Percentiles rank a stretch among this genome's conserved stretches.
These are phyloP conservation scores for Drosophila recens DNA, from an alignment of 2,888 invertebrate genomes.

Conservation along the genomic window DNA sequence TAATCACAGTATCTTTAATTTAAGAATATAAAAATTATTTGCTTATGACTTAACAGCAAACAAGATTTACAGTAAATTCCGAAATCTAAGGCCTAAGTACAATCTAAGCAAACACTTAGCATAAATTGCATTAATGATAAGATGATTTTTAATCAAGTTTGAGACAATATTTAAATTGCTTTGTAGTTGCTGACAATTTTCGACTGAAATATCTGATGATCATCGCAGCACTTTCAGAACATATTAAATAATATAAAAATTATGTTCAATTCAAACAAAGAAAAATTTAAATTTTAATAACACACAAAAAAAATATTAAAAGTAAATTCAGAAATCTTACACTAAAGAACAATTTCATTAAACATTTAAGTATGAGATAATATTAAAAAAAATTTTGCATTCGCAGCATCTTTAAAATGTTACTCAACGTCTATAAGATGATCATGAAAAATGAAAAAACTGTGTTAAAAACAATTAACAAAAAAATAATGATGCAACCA, in stretches of 20 bases:
- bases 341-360: neutral
- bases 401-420: neutral
- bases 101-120: no score
- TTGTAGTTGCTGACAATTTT: constrained; percentile 2
- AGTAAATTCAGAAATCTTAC: neutral
- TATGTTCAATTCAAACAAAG: constrained; percentile 10
- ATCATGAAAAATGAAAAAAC: constrained; percentile 2
- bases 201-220: constrained; percentile 2
- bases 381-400: no score
- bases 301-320: neutral
- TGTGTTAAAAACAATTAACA: constrained; percentile 4
- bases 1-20: no score
- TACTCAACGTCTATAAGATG: constrained; percentile 1
- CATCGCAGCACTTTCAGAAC: constrained; percentile 7
- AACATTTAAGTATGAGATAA: neutral
- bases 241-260: neutral
- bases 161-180: no score
- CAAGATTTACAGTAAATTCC: neutral
- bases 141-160: no score
- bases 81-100: neutral
- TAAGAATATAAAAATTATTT: no score
- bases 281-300: constrained; percentile 1
- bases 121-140: no score
- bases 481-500: constrained; percentile 37
- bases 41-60: neutral